Percentiles rank a stretch among this genome's conserved stretches.
phyloP scores from a whole-genome alignment of 2,797 vertebrate species.

The Monodelphis domestica region DNA sequence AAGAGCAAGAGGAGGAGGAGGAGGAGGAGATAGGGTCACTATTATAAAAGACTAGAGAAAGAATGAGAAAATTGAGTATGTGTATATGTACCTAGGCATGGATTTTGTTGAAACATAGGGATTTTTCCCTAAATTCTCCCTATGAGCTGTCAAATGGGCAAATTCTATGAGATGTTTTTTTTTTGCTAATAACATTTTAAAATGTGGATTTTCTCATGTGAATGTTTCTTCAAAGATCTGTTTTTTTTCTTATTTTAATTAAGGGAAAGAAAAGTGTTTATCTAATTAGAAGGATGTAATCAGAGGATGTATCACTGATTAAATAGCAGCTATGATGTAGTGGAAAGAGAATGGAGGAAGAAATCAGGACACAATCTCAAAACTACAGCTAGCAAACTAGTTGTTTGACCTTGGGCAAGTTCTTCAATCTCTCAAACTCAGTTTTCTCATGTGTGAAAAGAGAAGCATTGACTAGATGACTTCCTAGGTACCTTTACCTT shows the following conservation, averaged over 20 bases:
- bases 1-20: not conserved
- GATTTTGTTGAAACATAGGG: not conserved
- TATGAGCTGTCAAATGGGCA: not conserved
- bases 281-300: not conserved
- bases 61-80: not conserved
- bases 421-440: not conserved
- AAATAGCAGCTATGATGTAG: not conserved
- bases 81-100: not conserved
- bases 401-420: not conserved
- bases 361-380: not conserved
- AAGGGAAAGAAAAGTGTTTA: not conserved
- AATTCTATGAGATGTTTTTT: constrained; percentile 21
- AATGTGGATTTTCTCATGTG: not conserved
- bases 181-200: not conserved
- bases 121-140: too few relatives aligned
- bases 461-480: not conserved
- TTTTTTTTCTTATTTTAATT: constrained; percentile 2
- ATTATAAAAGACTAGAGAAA: constrained; percentile 4
- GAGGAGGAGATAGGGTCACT: not conserved
- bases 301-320: not conserved
- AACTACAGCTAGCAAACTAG: not conserved
- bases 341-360: not conserved
- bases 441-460: not conserved
- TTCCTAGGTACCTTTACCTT: not conserved
- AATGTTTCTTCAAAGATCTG: constrained; percentile 7